A percentile compares a stretch with the other conserved stretches of the same genome.
These are phyloP conservation scores for Danio albolineatus DNA, from an alignment of 2,797 vertebrate species.

Conservation along the genomic window DNA sequence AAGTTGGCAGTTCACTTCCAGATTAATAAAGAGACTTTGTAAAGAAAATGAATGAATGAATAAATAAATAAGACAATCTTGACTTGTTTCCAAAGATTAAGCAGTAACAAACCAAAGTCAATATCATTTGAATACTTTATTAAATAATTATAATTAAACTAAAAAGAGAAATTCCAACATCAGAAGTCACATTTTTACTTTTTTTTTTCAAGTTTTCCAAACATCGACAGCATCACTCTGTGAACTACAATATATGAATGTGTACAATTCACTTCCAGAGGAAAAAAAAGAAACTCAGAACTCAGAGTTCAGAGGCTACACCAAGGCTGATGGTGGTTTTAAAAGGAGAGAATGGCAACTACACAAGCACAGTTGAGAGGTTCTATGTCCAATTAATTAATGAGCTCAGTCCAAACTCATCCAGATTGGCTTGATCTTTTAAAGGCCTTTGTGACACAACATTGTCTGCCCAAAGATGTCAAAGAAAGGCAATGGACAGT, in stretches of 20 bases:
- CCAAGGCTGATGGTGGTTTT: conserved; percentile 16
- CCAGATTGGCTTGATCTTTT: conserved; percentile 6
- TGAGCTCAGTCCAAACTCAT: conserved; percentile 14
- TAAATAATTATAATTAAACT: conserved; percentile 78
- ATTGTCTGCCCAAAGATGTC: not conserved
- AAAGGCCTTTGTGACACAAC: conserved; percentile 16
- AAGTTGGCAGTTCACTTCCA: too few species aligned
- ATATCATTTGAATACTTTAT: conserved; percentile 75
- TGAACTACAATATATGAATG: conserved; percentile 12
- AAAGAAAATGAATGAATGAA: too few species aligned
- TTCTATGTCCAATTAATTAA: conserved; percentile 18
- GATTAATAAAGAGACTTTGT: too few species aligned
- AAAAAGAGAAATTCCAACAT: conserved; percentile 68
- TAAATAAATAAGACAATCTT: too few species aligned
- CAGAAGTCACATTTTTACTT: conserved; percentile 61
- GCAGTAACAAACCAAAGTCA: not conserved
- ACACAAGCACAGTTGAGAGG: not conserved
- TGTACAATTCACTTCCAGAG: not conserved
- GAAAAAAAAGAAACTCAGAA: not conserved
- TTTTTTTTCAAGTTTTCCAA: conserved; percentile 72
- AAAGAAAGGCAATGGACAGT: conserved; percentile 5
- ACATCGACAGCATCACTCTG: not conserved
- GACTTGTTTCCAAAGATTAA: not conserved
- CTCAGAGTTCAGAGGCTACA: conserved; percentile 1
- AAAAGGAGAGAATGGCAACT: not conserved